These are phyloP conservation scores for Lophura nycthemera DNA, from an alignment of 2,113 vertebrate genomes.

Conservation along the genomic window DNA sequence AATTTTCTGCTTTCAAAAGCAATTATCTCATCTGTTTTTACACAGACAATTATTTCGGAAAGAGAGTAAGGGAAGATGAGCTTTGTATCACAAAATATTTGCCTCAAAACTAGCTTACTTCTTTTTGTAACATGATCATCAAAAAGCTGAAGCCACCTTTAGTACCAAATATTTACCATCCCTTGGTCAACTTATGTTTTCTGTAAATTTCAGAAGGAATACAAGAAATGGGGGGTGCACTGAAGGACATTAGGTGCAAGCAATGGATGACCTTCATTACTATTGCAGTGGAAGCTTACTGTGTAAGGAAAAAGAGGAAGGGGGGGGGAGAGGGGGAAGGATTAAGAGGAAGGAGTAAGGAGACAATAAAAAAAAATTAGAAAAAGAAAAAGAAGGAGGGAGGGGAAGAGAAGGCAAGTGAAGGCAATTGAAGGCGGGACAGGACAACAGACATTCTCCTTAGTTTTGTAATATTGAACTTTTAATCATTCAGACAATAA, in stretches of 20 bases:
- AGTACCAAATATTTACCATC: neutral
- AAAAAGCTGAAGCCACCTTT: neutral
- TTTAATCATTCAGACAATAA: neutral
- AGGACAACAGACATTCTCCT: neutral
- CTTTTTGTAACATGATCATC: neutral
- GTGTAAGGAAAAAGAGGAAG: neutral
- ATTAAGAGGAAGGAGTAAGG: too few species aligned
- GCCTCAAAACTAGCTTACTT: neutral
- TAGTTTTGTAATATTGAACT: neutral
- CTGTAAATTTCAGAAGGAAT: neutral
- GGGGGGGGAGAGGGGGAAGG: too few species aligned
- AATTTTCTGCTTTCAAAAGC: neutral
- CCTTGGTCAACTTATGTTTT: neutral
- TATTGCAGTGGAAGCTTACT: neutral
- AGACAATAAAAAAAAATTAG: neutral
- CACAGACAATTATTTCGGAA: neutral
- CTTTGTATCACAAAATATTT: neutral
- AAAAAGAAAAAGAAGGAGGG: neutral
- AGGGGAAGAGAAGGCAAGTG: too few species aligned
- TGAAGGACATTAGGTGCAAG: rapidly evolving
- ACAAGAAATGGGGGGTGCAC: neutral
- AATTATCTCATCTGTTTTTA: neutral
- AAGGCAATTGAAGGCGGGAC: too few species aligned
- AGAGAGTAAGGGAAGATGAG: neutral
- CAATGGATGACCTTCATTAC: neutral